Percentiles rank a stretch among this genome's conserved stretches.
Conservation (phyloP, 2,888 invertebrate genomes). For the Pollenia amentaria region DNA sequence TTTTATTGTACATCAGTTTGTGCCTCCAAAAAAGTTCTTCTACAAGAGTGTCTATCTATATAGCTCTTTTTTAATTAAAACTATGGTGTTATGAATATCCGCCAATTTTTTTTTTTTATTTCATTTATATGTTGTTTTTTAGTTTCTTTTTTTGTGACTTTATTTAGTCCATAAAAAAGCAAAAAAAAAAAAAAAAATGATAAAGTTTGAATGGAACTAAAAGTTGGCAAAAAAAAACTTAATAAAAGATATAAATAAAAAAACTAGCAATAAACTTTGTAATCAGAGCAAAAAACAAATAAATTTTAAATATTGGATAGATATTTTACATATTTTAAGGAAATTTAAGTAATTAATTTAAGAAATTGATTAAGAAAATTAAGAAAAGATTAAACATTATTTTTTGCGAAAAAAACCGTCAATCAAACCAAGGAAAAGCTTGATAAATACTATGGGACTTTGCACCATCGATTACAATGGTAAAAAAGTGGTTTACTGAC, state of each 20-base stretch:
- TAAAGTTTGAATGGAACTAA: constrained; percentile 60
- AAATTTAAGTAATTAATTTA: constrained; percentile 1
- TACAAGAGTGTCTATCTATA: constrained; percentile 6
- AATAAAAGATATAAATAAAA: constrained; percentile 54
- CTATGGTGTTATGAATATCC: constrained; percentile 68
- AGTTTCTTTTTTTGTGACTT: constrained; percentile 31
- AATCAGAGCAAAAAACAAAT: constrained; percentile 7
- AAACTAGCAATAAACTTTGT: constrained; percentile 42
- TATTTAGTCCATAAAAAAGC: constrained; percentile 54
- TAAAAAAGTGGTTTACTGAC: too few species aligned
- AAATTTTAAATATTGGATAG: constrained; percentile 29
- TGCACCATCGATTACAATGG: too few species aligned
- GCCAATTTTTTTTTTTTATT: constrained; percentile 47
- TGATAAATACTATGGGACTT: too few species aligned
- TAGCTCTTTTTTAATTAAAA: constrained; percentile 67
- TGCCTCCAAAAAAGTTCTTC: constrained; percentile 26
- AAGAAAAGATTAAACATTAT: too few species aligned
- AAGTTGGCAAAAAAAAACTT: constrained; percentile 47
- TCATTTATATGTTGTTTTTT: constrained; percentile 34
- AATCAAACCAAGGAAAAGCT: too few species aligned
- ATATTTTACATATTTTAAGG: constrained; percentile 6
- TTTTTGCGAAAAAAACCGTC: too few species aligned
- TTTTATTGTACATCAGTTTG: neutral
- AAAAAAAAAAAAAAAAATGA: constrained; percentile 28
- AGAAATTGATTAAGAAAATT: neutral